Conservation (phyloP, 2,888 invertebrate genomes). For the Tridacna gigas region DNA sequence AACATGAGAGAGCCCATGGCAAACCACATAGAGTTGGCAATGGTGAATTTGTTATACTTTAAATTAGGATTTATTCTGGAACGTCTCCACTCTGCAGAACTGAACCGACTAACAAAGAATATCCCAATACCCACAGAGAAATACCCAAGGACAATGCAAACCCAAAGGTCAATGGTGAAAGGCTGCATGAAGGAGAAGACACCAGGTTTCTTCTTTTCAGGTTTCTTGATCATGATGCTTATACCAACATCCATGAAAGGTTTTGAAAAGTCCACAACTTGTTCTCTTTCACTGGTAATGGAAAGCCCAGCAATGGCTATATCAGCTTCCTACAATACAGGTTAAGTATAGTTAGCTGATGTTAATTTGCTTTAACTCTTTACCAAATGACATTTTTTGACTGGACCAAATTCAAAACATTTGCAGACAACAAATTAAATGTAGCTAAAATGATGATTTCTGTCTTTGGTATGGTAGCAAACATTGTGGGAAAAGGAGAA, state of each 20-base stretch:
- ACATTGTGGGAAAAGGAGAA: no score
- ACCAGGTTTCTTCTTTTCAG: conserved; percentile 93
- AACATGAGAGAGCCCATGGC: conserved; percentile 99
- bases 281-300: conserved; percentile 95
- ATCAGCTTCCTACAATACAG: conserved; percentile 92
- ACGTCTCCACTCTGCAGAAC: conserved; percentile 97
- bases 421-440: no score
- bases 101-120: conserved; percentile 98
- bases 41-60: conserved; percentile 89
- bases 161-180: conserved; percentile 98
- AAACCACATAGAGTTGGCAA: conserved; percentile 98
- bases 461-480: no score
- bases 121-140: conserved; percentile 98
- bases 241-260: conserved; percentile 98
- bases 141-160: conserved; percentile 93
- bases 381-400: no score
- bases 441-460: no score
- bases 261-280: conserved; percentile 98
- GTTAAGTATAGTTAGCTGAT: no score
- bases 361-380: no score
- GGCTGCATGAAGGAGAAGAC: conserved; percentile 99
- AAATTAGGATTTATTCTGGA: conserved; percentile 79
- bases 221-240: conserved; percentile 97
- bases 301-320: conserved; percentile 97
- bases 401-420: no score